Evolutionary conservation across 2,113 vertebrate species (phyloP).

Genomic region (Saccopteryx bilineata): DNA sequence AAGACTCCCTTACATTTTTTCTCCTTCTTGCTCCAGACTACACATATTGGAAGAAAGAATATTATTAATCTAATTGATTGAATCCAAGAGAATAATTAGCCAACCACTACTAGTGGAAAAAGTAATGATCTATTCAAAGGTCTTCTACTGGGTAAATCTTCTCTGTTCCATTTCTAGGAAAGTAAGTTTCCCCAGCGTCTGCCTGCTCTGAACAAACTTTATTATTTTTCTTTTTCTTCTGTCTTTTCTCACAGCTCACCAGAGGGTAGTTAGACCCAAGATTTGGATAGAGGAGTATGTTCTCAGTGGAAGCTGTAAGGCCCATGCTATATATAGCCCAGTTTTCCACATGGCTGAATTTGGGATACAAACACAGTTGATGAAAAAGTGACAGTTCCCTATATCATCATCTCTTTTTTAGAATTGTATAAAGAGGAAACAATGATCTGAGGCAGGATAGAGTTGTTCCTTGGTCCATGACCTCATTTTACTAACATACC

Average conservation of each 20-base stretch:
- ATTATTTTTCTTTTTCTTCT: not conserved
- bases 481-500: not conserved
- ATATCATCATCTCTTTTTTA: not conserved
- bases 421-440: not conserved
- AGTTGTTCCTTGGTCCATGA: not conserved
- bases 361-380: not conserved
- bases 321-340: not conserved
- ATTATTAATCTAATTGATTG: not conserved
- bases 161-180: not conserved
- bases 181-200: not conserved
- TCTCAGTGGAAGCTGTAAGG: not conserved
- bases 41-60: not conserved
- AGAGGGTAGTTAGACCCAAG: not conserved
- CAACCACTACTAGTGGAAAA: not conserved
- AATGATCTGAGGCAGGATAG: not conserved
- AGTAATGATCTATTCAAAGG: not conserved
- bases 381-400: not conserved
- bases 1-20: not conserved
- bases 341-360: not conserved
- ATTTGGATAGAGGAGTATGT: not conserved
- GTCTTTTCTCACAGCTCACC: not conserved
- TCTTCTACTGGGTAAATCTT: not conserved
- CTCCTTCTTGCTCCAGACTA: not conserved
- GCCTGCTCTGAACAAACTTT: not conserved
- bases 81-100: not conserved